These are phyloP conservation scores for Peromyscus polionotus DNA, from an alignment of 2,113 vertebrate genomes.

Conservation along the genomic window DNA sequence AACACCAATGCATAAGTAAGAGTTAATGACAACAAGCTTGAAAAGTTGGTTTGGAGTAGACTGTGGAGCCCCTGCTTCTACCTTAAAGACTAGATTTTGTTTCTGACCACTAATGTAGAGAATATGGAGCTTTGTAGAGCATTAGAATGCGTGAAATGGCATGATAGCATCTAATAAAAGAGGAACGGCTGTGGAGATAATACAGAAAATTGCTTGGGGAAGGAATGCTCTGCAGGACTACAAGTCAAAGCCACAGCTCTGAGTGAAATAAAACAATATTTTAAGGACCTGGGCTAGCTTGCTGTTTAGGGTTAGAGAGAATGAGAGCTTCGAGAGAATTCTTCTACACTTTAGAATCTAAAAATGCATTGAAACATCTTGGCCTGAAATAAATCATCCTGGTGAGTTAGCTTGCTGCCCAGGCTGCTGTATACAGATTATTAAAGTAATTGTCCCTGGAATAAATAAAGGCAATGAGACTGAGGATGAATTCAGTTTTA, in stretches of 20 bases:
- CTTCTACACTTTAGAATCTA: background rate
- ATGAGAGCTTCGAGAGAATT: background rate
- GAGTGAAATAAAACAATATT: background rate
- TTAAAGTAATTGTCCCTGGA: constrained; percentile 48
- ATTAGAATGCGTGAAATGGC: background rate
- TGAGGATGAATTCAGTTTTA: constrained; percentile 11
- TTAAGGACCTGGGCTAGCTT: background rate
- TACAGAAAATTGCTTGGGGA: background rate
- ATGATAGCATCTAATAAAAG: background rate
- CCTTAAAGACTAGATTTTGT: background rate
- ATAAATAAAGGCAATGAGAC: background rate
- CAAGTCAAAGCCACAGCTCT: background rate
- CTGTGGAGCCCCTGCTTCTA: no score
- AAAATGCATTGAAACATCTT: background rate
- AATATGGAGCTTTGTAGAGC: background rate
- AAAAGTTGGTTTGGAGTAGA: background rate
- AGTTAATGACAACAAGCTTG: background rate
- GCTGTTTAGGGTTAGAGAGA: background rate
- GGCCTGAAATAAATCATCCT: background rate
- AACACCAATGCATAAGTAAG: background rate
- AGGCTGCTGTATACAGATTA: constrained; percentile 2
- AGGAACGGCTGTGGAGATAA: background rate
- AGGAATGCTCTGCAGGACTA: background rate
- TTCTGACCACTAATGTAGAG: background rate
- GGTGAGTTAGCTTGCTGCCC: background rate